A percentile compares a stretch with the other conserved stretches of the same genome.
phyloP scores from a whole-genome alignment of 2,113 vertebrate species.

The Mirza zaza region DNA sequence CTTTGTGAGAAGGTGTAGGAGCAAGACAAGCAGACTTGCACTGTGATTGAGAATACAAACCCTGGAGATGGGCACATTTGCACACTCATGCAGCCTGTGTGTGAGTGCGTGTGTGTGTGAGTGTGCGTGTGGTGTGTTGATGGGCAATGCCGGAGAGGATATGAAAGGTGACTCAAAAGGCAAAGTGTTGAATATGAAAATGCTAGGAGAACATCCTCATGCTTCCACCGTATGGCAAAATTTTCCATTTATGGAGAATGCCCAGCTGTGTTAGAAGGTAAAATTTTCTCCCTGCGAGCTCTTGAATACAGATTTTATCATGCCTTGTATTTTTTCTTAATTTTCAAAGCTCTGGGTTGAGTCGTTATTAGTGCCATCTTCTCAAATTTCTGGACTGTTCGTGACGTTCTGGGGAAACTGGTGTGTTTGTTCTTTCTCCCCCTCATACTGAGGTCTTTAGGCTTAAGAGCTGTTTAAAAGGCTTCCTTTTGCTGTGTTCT shows the following conservation, averaged over 20 bases:
- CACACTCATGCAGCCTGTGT: not conserved
- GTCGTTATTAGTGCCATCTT: not conserved
- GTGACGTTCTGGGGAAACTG: not conserved
- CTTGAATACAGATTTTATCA: not conserved
- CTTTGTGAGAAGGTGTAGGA: accelerated
- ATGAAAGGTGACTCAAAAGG: not conserved
- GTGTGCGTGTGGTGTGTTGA: not conserved
- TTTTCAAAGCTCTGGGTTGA: not conserved
- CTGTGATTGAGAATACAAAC: not conserved
- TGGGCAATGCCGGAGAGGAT: not conserved
- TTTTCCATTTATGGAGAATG: not conserved
- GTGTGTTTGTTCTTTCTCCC: not conserved
- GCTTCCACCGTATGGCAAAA: not conserved
- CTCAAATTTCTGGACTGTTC: not conserved
- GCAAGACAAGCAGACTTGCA: not conserved
- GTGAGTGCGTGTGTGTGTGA: not conserved
- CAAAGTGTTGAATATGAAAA: not conserved
- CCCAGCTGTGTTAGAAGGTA: not conserved
- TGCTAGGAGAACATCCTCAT: not conserved
- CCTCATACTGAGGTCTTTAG: not conserved
- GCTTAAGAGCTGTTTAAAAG: no score
- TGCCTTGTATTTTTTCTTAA: not conserved
- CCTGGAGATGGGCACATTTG: not conserved
- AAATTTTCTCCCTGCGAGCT: not conserved
- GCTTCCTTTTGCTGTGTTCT: accelerated